Evolutionary conservation across 2,888 invertebrate species (phyloP).

Genomic region (Synergus gifuensis): DNA sequence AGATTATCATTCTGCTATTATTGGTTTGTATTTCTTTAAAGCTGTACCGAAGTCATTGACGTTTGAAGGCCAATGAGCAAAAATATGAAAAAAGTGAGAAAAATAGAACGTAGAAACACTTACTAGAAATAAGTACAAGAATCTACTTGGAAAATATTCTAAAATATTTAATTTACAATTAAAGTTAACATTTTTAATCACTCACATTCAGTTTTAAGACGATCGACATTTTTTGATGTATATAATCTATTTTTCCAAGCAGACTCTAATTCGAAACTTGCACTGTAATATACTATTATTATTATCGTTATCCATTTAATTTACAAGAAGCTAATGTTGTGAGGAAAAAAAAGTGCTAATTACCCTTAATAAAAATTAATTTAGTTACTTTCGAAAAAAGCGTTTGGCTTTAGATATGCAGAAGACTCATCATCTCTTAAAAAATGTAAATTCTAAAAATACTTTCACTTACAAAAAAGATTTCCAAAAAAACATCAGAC

Average conservation of each 20-base stretch:
- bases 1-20: constrained; percentile 52
- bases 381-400: background rate
- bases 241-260: constrained; percentile 14
- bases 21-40: constrained; percentile 60
- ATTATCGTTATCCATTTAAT: constrained; percentile 20
- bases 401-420: constrained; percentile 16
- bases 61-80: constrained; percentile 56
- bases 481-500: constrained; percentile 17
- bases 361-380: background rate
- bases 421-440: background rate
- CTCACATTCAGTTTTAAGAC: constrained; percentile 5
- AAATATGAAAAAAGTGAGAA: constrained; percentile 50
- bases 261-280: constrained; percentile 19
- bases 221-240: background rate
- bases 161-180: constrained; percentile 22
- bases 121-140: background rate
- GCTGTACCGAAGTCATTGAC: constrained; percentile 70
- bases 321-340: background rate
- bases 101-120: constrained; percentile 28
- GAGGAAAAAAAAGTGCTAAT: background rate
- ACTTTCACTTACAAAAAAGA: constrained; percentile 1
- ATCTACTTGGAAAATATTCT: background rate
- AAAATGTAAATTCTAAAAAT: background rate
- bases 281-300: constrained; percentile 8
- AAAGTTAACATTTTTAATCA: constrained; percentile 17